These are phyloP conservation scores for Achroia grisella DNA, from an alignment of 1,140 invertebrate genomes.

Conservation along the genomic window DNA sequence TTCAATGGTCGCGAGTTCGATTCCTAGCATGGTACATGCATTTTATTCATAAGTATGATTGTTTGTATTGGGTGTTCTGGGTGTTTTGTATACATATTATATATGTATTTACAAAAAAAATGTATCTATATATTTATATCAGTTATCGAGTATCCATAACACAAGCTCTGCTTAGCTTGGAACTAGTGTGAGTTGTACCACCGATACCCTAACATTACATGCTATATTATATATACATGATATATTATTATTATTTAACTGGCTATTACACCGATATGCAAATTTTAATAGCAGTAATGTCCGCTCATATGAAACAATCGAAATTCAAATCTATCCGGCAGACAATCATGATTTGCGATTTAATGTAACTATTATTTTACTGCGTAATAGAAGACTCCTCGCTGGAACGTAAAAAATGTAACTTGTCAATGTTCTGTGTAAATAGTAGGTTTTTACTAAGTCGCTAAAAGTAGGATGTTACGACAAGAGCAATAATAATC, in stretches of 20 bases:
- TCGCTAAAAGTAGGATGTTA: slow-evolving; percentile 16
- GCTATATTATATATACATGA: too few species aligned
- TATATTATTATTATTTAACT: background rate
- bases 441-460: slow-evolving; percentile 10
- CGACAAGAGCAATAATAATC: slow-evolving; percentile 1
- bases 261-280: background rate
- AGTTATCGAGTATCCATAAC: too few species aligned
- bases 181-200: too few species aligned
- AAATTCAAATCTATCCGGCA: background rate
- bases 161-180: too few species aligned
- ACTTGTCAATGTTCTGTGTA: background rate
- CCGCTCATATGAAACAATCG: background rate
- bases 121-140: too few species aligned
- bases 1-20: too few species aligned
- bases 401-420: background rate
- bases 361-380: background rate
- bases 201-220: too few species aligned
- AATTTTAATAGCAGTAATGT: slow-evolving; percentile 4
- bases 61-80: too few species aligned
- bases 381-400: background rate
- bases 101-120: too few species aligned
- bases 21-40: too few species aligned
- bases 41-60: too few species aligned
- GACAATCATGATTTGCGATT: background rate
- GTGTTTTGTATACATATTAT: too few species aligned